A percentile compares a stretch with the other conserved stretches of the same genome.
Conservation (phyloP, 2,888 invertebrate genomes). For the Ochropleura plecta region DNA sequence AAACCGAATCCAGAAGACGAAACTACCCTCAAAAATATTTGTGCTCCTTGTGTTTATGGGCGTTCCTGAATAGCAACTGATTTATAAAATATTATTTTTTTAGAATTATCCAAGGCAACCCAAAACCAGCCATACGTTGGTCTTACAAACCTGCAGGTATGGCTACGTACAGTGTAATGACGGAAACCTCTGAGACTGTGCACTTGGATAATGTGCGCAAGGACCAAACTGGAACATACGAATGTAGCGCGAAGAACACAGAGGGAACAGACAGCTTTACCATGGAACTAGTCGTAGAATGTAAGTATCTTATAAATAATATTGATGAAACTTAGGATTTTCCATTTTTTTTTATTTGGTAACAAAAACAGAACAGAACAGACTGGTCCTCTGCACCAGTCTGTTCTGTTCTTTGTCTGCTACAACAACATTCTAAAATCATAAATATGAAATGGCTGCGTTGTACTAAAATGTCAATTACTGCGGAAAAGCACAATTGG, state of each 20-base stretch:
- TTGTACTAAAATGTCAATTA: too few relatives aligned
- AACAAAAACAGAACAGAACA: too few relatives aligned
- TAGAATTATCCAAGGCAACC: slow-evolving; percentile 68
- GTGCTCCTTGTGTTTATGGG: too few relatives aligned
- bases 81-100: slow-evolving; percentile 6
- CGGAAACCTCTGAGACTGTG: slow-evolving; percentile 52
- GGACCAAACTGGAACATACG: slow-evolving; percentile 66
- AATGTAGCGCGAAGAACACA: slow-evolving; percentile 70
- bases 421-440: too few relatives aligned
- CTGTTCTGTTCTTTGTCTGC: too few relatives aligned
- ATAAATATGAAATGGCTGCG: too few relatives aligned
- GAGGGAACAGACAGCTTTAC: slow-evolving; percentile 66
- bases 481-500: too few relatives aligned
- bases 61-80: too few relatives aligned
- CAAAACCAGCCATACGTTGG: slow-evolving; percentile 71
- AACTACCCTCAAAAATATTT: background rate
- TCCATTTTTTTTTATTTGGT: too few relatives aligned
- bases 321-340: too few relatives aligned
- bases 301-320: slow-evolving; percentile 62
- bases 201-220: slow-evolving; percentile 51
- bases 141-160: slow-evolving; percentile 43
- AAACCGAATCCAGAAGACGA: background rate
- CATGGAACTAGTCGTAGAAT: slow-evolving; percentile 68
- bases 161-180: slow-evolving; percentile 28
- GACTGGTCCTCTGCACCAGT: too few relatives aligned